A percentile compares a stretch with the other conserved stretches of the same genome.
These are phyloP conservation scores for Gavialis gangeticus DNA, from an alignment of 2,113 vertebrate species.

Conservation along the genomic window DNA sequence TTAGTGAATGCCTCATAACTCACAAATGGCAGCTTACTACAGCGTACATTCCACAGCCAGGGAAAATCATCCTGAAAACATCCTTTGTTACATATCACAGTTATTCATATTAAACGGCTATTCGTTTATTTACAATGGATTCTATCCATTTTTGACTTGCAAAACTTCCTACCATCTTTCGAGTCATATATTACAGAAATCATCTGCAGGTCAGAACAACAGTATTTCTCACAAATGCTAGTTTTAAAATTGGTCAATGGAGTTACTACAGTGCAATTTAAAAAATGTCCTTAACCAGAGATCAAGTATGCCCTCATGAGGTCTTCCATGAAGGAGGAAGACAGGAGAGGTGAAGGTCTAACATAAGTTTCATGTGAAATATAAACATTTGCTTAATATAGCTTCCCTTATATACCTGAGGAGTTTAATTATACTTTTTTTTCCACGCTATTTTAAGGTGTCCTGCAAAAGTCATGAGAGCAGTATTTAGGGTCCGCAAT, in stretches of 20 bases:
- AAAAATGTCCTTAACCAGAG: not conserved
- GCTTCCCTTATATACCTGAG: not conserved
- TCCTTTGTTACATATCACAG: not conserved
- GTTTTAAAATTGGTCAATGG: slow-evolving; percentile 3
- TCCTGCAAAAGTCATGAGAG: not conserved
- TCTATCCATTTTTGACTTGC: slow-evolving; percentile 31
- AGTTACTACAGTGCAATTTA: not conserved
- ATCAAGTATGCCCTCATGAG: not conserved
- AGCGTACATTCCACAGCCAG: not conserved
- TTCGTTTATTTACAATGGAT: slow-evolving; percentile 23
- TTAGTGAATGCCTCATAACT: not conserved
- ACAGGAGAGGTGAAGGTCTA: not conserved
- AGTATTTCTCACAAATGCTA: not conserved
- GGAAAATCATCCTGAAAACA: slow-evolving; percentile 10
- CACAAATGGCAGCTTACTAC: not conserved
- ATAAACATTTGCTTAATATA: not conserved
- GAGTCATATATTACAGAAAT: not conserved
- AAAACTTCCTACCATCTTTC: not conserved
- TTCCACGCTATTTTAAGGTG: too few species aligned
- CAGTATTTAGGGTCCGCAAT: not conserved
- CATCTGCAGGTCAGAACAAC: not conserved
- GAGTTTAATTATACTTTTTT: not conserved
- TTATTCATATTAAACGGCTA: not conserved
- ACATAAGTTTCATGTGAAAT: not conserved
- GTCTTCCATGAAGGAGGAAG: not conserved